Percentiles rank a stretch among this genome's conserved stretches.
Conservation (phyloP, 2,888 invertebrate species). For the Xestoiulus laeticollis region DNA sequence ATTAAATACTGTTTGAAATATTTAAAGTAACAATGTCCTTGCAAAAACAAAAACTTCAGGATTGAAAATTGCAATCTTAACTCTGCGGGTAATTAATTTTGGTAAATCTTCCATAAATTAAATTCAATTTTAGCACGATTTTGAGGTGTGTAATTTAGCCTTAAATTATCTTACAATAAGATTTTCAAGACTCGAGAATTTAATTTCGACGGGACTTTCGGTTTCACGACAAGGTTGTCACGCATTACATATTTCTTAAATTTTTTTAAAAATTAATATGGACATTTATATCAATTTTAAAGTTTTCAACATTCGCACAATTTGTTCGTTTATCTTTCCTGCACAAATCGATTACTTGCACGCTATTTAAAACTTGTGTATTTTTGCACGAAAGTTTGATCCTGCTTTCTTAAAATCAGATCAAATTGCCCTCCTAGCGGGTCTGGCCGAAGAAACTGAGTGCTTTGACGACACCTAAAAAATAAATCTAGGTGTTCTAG, state of each 20-base stretch:
- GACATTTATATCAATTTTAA: background rate
- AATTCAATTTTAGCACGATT: too few species aligned
- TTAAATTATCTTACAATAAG: too few species aligned
- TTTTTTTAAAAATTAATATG: background rate
- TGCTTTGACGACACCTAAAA: slow-evolving; percentile 6
- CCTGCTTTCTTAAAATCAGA: slow-evolving; percentile 34
- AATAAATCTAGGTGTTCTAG: slow-evolving; percentile 43
- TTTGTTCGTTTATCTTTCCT: background rate
- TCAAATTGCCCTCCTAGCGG: slow-evolving; percentile 42
- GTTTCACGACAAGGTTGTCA: background rate
- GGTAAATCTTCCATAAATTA: too few species aligned
- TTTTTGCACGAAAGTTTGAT: slow-evolving; percentile 44
- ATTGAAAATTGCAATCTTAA: too few species aligned
- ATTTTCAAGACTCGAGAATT: too few species aligned
- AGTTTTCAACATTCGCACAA: background rate
- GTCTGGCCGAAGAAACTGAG: slow-evolving; percentile 36
- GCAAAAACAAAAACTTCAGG: too few species aligned
- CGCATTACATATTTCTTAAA: background rate
- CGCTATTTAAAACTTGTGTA: background rate
- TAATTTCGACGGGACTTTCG: slow-evolving; percentile 5
- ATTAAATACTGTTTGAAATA: too few species aligned
- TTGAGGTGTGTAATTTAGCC: too few species aligned
- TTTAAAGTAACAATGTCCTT: too few species aligned
- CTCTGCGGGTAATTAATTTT: too few species aligned
- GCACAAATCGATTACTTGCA: background rate